Percentiles rank a stretch among this genome's conserved stretches.
Conservation (phyloP, 2,888 invertebrate species). For the Lepeophtheirus nordmannii region DNA sequence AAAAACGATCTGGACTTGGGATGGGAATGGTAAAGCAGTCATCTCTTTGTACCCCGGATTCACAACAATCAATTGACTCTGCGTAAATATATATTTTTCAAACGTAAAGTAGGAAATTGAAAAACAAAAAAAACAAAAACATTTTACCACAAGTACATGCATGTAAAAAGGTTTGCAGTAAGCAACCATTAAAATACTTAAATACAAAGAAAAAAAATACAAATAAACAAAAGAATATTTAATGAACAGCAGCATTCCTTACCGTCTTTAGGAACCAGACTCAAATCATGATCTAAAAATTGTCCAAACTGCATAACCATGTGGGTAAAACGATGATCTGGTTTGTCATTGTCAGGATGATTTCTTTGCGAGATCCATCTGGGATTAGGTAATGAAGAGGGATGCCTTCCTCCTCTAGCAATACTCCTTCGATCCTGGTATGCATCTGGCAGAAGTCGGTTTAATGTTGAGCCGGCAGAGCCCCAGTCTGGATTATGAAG, state of each 20-base stretch:
- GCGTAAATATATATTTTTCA: background rate
- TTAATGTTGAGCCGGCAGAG: conserved; percentile 6
- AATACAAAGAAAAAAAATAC: no score
- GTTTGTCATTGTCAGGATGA: conserved; percentile 23
- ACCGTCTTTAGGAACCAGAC: conserved; percentile 36
- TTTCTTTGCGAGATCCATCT: conserved; percentile 24
- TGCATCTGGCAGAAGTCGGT: conserved; percentile 1
- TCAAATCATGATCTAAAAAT: conserved; percentile 43
- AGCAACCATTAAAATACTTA: no score
- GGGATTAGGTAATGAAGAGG: conserved; percentile 12
- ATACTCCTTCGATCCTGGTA: conserved; percentile 4
- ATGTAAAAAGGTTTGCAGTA: background rate
- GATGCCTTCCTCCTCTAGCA: conserved; percentile 4
- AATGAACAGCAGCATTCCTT: background rate
- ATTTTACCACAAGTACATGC: background rate
- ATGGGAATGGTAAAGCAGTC: conserved; percentile 23
- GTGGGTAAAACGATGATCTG: conserved; percentile 22
- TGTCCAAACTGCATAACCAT: conserved; percentile 43
- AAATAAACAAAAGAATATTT: no score
- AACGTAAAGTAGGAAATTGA: background rate
- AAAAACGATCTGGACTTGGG: conserved; percentile 20
- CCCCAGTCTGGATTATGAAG: conserved; percentile 18
- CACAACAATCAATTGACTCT: conserved; percentile 21
- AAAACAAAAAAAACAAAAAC: background rate
- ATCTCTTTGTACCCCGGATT: background rate